Percentiles rank a stretch among this genome's conserved stretches.
These are phyloP conservation scores for Masnerella sp. DNA, from an alignment of 2,888 invertebrate species.

Conservation along the genomic window DNA sequence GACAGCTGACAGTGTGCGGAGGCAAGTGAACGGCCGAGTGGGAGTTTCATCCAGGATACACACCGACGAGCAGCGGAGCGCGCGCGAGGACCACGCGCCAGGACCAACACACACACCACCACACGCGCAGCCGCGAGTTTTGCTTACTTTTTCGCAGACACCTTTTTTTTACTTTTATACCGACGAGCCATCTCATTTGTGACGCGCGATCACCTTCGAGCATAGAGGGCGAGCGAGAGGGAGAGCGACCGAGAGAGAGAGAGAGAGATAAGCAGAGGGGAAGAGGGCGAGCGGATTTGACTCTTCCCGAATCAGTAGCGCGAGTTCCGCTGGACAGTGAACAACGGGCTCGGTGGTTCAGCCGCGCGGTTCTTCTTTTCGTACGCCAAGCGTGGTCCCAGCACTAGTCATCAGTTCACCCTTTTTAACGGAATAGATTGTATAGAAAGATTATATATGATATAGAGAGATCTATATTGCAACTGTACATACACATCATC, in stretches of 20 bases:
- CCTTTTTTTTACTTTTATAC: conserved; percentile 60
- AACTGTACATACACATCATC: conserved; percentile 40
- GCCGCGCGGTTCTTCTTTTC: conserved; percentile 37
- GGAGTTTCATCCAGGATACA: conserved; percentile 27
- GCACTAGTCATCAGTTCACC: conserved; percentile 9
- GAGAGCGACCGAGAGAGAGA: neutral
- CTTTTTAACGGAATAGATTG: conserved; percentile 32
- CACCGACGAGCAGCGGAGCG: conserved; percentile 5
- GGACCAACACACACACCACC: conserved; percentile 9
- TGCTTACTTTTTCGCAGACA: conserved; percentile 50
- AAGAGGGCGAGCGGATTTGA: neutral
- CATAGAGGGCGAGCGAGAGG: neutral
- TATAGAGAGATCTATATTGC: conserved; percentile 33
- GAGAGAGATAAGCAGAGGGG: conserved; percentile 5
- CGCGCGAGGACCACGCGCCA: conserved; percentile 11
- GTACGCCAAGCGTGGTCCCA: conserved; percentile 31
- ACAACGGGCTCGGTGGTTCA: conserved; percentile 30
- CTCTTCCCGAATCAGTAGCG: conserved; percentile 35
- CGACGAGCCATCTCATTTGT: conserved; percentile 44
- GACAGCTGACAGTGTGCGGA: conserved; percentile 56
- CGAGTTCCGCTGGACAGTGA: conserved; percentile 47
- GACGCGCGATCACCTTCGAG: conserved; percentile 19
- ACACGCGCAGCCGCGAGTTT: conserved; percentile 33
- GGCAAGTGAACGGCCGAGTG: conserved; percentile 49
- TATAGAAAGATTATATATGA: conserved; percentile 43